Percentiles rank a stretch among this genome's conserved stretches.
These are phyloP conservation scores for Ceratoteleas bidentatus DNA, from an alignment of 1,140 invertebrate species.

Conservation along the genomic window DNA sequence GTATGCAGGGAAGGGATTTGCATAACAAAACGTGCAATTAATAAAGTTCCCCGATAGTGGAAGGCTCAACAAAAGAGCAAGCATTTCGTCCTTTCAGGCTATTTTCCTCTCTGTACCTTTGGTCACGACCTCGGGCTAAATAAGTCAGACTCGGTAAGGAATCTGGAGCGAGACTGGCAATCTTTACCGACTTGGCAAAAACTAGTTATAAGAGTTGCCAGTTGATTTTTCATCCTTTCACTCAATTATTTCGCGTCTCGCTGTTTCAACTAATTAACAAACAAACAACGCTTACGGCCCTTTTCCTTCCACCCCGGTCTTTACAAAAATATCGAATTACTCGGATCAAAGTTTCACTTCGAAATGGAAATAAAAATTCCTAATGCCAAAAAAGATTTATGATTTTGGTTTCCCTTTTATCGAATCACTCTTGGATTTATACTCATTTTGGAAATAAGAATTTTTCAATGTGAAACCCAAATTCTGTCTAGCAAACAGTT, in stretches of 20 bases:
- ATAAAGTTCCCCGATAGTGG: slow-evolving; percentile 77
- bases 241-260: slow-evolving; percentile 32
- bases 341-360: background rate
- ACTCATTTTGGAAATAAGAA: no score
- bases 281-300: slow-evolving; percentile 27
- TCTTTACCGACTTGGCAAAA: slow-evolving; percentile 59
- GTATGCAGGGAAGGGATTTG: slow-evolving; percentile 74
- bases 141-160: slow-evolving; percentile 78
- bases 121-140: slow-evolving; percentile 71
- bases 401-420: no score
- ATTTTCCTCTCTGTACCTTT: slow-evolving; percentile 65
- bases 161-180: slow-evolving; percentile 74
- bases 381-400: no score
- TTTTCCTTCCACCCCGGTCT: slow-evolving; percentile 1
- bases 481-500: no score
- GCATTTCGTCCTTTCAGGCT: slow-evolving; percentile 77
- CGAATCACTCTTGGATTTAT: no score
- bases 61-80: slow-evolving; percentile 77
- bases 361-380: no score
- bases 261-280: slow-evolving; percentile 49
- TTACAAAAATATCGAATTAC: background rate
- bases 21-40: slow-evolving; percentile 82
- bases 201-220: slow-evolving; percentile 54
- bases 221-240: slow-evolving; percentile 52
- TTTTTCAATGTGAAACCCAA: no score